Percentiles rank a stretch among this genome's conserved stretches.
Conservation (phyloP, 2,797 vertebrate species). For the Mus minutoides region DNA sequence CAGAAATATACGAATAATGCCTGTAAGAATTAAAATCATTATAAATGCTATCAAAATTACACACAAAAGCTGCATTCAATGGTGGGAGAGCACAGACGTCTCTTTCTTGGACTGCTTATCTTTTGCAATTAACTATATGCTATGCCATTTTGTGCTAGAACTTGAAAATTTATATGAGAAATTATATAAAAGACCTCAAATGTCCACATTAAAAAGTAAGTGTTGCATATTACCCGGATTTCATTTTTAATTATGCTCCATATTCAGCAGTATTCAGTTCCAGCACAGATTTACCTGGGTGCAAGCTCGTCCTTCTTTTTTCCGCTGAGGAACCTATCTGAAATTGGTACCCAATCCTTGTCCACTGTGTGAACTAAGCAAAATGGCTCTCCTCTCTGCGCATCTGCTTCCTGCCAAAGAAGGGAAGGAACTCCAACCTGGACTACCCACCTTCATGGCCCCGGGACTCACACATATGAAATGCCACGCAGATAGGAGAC, state of each 20-base stretch:
- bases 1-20: background rate
- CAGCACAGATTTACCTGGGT: background rate
- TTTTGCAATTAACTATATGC: conserved; percentile 15
- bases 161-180: conserved; percentile 47
- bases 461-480: background rate
- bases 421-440: background rate
- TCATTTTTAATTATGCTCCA: conserved; percentile 35
- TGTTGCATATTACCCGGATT: background rate
- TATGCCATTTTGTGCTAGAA: conserved; percentile 40
- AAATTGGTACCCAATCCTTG: background rate
- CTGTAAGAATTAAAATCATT: conserved; percentile 35
- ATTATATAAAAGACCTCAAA: conserved; percentile 11
- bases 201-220: conserved; percentile 18
- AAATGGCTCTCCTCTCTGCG: background rate
- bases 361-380: background rate
- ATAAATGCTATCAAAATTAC: background rate
- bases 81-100: conserved; percentile 33
- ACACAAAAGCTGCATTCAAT: background rate
- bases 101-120: conserved; percentile 17
- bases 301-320: conserved; percentile 23
- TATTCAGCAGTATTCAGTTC: background rate
- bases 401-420: background rate
- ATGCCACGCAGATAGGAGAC: background rate
- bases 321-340: background rate
- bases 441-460: background rate